Percentiles rank a stretch among this genome's conserved stretches.
Conservation (phyloP, 2,888 invertebrate species). For the Eurytoma adleriae region DNA sequence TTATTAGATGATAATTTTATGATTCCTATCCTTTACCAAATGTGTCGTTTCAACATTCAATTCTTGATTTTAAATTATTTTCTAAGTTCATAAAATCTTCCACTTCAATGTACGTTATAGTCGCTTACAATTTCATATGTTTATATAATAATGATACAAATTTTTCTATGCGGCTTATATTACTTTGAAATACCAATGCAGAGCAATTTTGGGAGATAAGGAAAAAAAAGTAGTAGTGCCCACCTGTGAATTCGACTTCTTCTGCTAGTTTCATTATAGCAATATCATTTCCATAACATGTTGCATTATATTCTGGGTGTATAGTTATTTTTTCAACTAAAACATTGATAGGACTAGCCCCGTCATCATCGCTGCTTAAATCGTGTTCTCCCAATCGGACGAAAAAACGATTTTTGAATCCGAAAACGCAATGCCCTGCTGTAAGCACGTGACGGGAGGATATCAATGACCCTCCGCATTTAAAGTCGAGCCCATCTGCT, state of each 20-base stretch:
- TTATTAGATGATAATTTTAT: too few relatives aligned
- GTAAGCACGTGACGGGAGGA: conserved; percentile 85
- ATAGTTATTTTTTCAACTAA: not conserved
- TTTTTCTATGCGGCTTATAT: too few relatives aligned
- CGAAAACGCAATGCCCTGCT: conserved; percentile 75
- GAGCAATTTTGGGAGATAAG: too few relatives aligned
- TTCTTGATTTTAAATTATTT: too few relatives aligned
- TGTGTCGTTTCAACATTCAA: too few relatives aligned
- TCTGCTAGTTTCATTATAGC: not conserved
- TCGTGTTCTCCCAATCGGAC: conserved; percentile 3
- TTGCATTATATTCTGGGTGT: not conserved
- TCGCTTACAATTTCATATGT: too few relatives aligned
- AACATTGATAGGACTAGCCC: not conserved
- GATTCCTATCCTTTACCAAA: too few relatives aligned
- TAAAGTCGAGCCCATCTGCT: not conserved
- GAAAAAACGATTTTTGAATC: not conserved
- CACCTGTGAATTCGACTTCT: not conserved
- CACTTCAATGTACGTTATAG: too few relatives aligned
- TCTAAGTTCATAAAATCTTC: too few relatives aligned
- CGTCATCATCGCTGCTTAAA: not conserved
- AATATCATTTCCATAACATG: not conserved
- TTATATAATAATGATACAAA: too few relatives aligned
- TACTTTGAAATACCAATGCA: too few relatives aligned
- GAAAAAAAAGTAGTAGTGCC: too few relatives aligned
- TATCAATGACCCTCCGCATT: conserved; percentile 85